Percentiles rank a stretch among this genome's conserved stretches.
Conservation (phyloP, 2,888 invertebrate species). For the Diadegma fenestrale region DNA sequence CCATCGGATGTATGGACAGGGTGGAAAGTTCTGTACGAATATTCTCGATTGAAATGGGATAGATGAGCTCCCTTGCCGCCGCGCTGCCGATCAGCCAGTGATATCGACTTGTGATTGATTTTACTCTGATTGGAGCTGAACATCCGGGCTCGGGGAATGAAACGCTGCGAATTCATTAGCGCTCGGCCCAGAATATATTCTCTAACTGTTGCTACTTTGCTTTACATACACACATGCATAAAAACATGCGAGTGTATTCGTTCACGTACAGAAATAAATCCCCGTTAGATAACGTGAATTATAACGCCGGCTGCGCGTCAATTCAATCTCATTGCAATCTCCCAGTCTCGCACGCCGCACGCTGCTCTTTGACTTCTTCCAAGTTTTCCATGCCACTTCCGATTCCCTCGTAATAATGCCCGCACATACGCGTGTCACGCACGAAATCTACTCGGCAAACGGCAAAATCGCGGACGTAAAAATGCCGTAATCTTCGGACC, state of each 20-base stretch:
- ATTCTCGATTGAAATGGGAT: slow-evolving; percentile 65
- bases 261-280: neutral
- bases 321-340: slow-evolving; percentile 66
- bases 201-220: slow-evolving; percentile 24
- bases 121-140: slow-evolving; percentile 68
- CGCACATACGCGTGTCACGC: neutral
- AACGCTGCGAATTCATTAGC: slow-evolving; percentile 68
- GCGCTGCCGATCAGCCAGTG: slow-evolving; percentile 59
- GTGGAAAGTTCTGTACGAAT: slow-evolving; percentile 56
- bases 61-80: slow-evolving; percentile 56
- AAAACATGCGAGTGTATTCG: neutral
- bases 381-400: slow-evolving; percentile 46
- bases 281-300: slow-evolving; percentile 65
- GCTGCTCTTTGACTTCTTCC: slow-evolving; percentile 33
- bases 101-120: slow-evolving; percentile 70
- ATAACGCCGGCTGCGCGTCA: slow-evolving; percentile 55
- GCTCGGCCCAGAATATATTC: slow-evolving; percentile 55
- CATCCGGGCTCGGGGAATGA: slow-evolving; percentile 65
- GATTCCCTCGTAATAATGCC: slow-evolving; percentile 23
- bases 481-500: slow-evolving; percentile 72
- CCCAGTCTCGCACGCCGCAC: neutral
- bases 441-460: slow-evolving; percentile 17
- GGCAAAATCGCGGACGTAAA: slow-evolving; percentile 71
- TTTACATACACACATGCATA: neutral
- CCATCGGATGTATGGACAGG: neutral